Base-by-base conservation (phyloP, 2,797 vertebrate genomes). In the Microctenopoma lineatum region DNA sequence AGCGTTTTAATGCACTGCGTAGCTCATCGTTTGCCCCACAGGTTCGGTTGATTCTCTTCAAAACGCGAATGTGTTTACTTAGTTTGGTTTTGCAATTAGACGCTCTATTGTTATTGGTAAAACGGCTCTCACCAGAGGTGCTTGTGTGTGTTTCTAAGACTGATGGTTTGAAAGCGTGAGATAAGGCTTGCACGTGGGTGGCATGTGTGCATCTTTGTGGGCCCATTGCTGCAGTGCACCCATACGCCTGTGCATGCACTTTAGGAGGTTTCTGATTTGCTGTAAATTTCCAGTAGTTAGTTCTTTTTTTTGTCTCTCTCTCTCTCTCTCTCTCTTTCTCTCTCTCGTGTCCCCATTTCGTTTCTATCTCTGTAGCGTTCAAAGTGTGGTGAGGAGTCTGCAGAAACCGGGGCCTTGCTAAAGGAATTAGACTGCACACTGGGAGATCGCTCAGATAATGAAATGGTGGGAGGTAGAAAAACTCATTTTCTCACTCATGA, bases 391-490 rank as follows among this genome's bases (percentile, higher is more conserved):
- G 65, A 81, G 63, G 67, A 75, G 70, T 85, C 67, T 74, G 82
- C 81, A 83, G 75, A 85, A 87, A 73, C 62, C 53, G 57, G 77
- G 89, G 71, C 67, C 81, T 80, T 76, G 77, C 80, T 81, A 80
- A 86, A 90, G 84, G 81, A 93, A 92, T 89, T 89, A 89, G 90
- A 81, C 76, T 67, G 75, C 65, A 77, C 61, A 12, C 87, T 83
- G 85, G 87, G 89, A 92, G 91, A 93, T 92, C 55, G 64, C 84
- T 84, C 75, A 61, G 90, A 90, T 93, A 92, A 92, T 92, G 87
- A 92, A 91, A 90, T 88, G 87, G 90, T 90, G 86, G 89, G 89
- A 90, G 88, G 90, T 88, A 91, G 87, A 90, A 83, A 88, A 89
- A 87, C 84, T 86, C 59, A 93, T 93, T 92, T 92, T 89, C 89